phyloP scores from a whole-genome alignment of 1,140 invertebrate genomes.

The Trichonephila inaurata region DNA sequence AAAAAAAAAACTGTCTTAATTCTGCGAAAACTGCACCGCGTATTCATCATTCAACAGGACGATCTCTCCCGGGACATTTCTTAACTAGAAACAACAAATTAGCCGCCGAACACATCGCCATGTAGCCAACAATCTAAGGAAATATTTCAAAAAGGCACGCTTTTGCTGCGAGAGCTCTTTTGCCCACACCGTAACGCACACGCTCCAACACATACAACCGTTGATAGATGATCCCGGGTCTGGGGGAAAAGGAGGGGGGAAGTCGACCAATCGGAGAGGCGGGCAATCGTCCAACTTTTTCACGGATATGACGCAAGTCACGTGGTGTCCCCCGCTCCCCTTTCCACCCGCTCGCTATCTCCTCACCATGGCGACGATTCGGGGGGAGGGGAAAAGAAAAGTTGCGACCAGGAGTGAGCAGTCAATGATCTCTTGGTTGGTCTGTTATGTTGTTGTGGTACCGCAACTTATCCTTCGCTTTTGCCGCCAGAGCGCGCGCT shows the following conservation, averaged over 20 bases:
- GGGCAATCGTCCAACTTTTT: slow-evolving; percentile 74
- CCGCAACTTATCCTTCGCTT: not conserved
- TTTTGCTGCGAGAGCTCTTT: not conserved
- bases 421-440: slow-evolving; percentile 49
- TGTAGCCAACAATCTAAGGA: not conserved
- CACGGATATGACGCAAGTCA: slow-evolving; percentile 74
- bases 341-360: not conserved
- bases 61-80: not conserved
- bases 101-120: not conserved
- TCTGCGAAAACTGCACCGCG: no score
- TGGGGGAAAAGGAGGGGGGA: not conserved
- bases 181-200: slow-evolving; percentile 58
- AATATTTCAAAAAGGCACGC: not conserved
- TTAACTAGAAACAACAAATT: not conserved
- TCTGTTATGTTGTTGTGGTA: slow-evolving; percentile 35
- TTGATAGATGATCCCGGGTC: slow-evolving; percentile 35
- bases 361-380: slow-evolving; percentile 59
- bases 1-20: no score
- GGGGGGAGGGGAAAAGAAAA: slow-evolving; percentile 50
- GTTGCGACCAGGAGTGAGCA: slow-evolving; percentile 71
- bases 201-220: slow-evolving; percentile 48
- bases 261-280: slow-evolving; percentile 50
- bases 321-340: slow-evolving; percentile 36
- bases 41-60: not conserved
- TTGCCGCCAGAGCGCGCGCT: slow-evolving; percentile 27